These are phyloP conservation scores for Drosophila quadrilineata DNA, from an alignment of 1,140 invertebrate genomes.

Conservation along the genomic window DNA sequence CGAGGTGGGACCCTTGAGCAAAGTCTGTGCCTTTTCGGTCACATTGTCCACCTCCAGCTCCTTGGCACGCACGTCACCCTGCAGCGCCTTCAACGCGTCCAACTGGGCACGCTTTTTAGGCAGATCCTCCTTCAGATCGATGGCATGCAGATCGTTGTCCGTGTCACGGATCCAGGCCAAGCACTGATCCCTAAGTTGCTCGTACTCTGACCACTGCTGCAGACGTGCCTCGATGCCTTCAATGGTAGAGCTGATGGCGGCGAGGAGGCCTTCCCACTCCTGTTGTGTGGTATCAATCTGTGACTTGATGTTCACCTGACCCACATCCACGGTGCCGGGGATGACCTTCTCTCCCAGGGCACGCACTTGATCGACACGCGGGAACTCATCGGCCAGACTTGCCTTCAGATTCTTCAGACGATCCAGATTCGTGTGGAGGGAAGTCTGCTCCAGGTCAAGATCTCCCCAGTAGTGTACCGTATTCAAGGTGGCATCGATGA, in stretches of 20 bases:
- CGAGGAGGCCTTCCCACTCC: slow-evolving; percentile 93
- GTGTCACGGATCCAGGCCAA: slow-evolving; percentile 94
- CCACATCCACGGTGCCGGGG: slow-evolving; percentile 91
- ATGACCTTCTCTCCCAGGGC: slow-evolving; percentile 93
- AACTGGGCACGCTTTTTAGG: slow-evolving; percentile 92
- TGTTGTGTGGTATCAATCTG: slow-evolving; percentile 94
- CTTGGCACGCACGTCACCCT: slow-evolving; percentile 94
- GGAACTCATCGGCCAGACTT: slow-evolving; percentile 92
- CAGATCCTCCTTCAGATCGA: slow-evolving; percentile 92
- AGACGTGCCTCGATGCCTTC: slow-evolving; percentile 90
- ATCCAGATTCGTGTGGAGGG: slow-evolving; percentile 95
- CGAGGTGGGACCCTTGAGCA: slow-evolving; percentile 86
- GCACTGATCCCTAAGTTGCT: slow-evolving; percentile 92
- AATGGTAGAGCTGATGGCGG: slow-evolving; percentile 89
- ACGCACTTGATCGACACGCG: slow-evolving; percentile 90
- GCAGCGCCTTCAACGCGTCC: slow-evolving; percentile 89
- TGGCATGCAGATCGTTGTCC: slow-evolving; percentile 92
- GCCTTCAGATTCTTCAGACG: slow-evolving; percentile 91
- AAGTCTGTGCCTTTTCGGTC: slow-evolving; percentile 92
- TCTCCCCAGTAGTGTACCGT: slow-evolving; percentile 94
- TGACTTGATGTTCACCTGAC: slow-evolving; percentile 91
- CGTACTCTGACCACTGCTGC: slow-evolving; percentile 95
- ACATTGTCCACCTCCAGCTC: slow-evolving; percentile 96
- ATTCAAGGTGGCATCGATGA: slow-evolving; percentile 94
- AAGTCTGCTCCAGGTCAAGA: slow-evolving; percentile 92